Base-by-base conservation (phyloP, 2,113 vertebrate genomes). In the Numenius arquata region DNA sequence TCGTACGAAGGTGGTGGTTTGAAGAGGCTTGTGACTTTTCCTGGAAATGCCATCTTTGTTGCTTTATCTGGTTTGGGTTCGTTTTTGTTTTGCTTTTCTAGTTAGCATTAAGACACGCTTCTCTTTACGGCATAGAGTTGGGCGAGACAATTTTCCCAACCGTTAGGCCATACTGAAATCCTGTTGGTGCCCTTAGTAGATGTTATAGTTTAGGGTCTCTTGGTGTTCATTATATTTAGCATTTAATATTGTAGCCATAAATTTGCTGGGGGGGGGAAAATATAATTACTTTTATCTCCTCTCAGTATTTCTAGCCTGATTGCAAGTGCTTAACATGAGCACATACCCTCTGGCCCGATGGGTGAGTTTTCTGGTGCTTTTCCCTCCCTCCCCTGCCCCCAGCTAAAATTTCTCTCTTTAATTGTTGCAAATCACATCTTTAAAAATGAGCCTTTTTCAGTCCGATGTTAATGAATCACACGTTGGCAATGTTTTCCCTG, bases 381-480 rank as follows among this genome's bases (percentile, higher is more conserved):
- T 25, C 1, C 2, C 14, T 15, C 14, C 17, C 6, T 55, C 15
- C 3, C 6, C 2, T 0, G 16, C 8, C 2, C 7, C 36, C 12
- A 14, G 5, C 41, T 76, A 25, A 15, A 7, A 16, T 38, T 66
- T 85, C n/a, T 50, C 11, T 25, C 5, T 56, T n/a, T 67, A 77
- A 43, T 92, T 92, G 45, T 85, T 92, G 62, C 91, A 52, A 11
- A 15, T 84, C 79, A 80, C 12, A 3, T 88, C 79, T 41, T 5
- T 11, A 48, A 18, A 66, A 80, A 52, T 22, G 45, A 68, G 41
- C 6, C 4, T 75, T 66, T 85, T 85, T 47, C 47, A 53, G 55
- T 29, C 73, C 84, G 88, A 40, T 62, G 72, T 26, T 95, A 74
- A 93, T 92, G 93, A 95, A 81, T 92, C 88, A 56, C 85, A 65